Base-by-base conservation (phyloP, 2,888 invertebrate species). In the Criorhina ranunculi region DNA sequence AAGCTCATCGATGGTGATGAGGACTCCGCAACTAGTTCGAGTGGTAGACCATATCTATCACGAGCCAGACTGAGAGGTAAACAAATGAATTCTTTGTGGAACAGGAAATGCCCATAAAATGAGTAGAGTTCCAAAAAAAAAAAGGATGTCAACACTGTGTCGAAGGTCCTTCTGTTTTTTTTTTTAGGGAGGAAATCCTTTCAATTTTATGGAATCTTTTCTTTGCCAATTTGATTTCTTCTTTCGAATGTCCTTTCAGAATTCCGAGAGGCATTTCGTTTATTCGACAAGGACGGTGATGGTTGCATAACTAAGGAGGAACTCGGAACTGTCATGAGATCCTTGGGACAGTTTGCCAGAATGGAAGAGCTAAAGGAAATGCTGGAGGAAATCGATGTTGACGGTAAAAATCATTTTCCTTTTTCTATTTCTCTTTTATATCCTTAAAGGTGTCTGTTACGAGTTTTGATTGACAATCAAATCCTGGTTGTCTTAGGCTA, bases 281-380 rank as follows among this genome's bases (percentile, higher is more conserved):
- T 97, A 8, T 97, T 97, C 90, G 97, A 97, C 92, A 96, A 96
- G 91, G 97, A 97, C 88, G 96, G 96, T 5, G 97, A 97, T 88
- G 97, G 97, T 0, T 96, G 95, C 86, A 97, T 97, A 88, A 97
- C 96, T 2, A 96, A 97, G 90, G 96, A 96, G 88, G 97, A 97
- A 90, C 93, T 97, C 78, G 96, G 97, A 0, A 93, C 96, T 17
- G 96, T 97, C 31, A 97, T 97, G 97, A 93, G 96, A 66, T 96
- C 96, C 86, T 92, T 97, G 79, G 97, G 97, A 0, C 97, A 97
- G 92, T 97, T 96, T 91, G 97, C 97, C 0, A 93, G 97, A 49
- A 96, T 96, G 29, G 97, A 97, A 91, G 97, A 97, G 90, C 91
- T 97, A 81, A 95, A 96, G 88, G 96, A 96, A 89, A 97, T 97